A percentile compares a stretch with the other conserved stretches of the same genome.
Evolutionary conservation across 2,888 invertebrate species (phyloP).

Genomic region (Itoplectis maculator): DNA sequence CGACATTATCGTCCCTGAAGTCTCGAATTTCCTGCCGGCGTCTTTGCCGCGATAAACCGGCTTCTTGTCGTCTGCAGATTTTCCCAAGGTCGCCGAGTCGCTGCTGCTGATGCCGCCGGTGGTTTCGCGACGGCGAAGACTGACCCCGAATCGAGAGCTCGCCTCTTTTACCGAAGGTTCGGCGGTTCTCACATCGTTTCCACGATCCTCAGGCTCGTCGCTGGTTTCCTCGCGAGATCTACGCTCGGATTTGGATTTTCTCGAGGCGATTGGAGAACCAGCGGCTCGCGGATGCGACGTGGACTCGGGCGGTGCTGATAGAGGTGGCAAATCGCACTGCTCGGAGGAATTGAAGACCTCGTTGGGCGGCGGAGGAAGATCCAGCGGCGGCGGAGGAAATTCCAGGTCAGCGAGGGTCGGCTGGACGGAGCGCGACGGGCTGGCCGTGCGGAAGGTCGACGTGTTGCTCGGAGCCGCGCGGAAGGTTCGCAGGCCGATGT

Average conservation of each 20-base stretch:
- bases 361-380: constrained; percentile 89
- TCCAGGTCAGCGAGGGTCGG: constrained; percentile 93
- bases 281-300: constrained; percentile 69
- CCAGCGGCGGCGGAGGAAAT: constrained; percentile 94
- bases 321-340: constrained; percentile 73
- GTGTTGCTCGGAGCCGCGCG: constrained; percentile 77
- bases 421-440: constrained; percentile 90
- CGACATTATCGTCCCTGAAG: constrained; percentile 84
- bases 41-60: constrained; percentile 82
- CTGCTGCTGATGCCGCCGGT: constrained; percentile 83
- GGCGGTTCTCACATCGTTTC: constrained; percentile 87
- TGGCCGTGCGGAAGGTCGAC: constrained; percentile 86
- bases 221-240: constrained; percentile 68
- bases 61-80: constrained; percentile 84
- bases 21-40: constrained; percentile 82
- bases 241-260: constrained; percentile 77
- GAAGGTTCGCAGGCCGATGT: constrained; percentile 84
- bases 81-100: constrained; percentile 82
- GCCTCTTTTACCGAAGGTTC: constrained; percentile 91
- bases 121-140: constrained; percentile 88
- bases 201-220: constrained; percentile 82
- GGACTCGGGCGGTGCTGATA: constrained; percentile 55
- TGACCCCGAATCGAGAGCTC: constrained; percentile 90
- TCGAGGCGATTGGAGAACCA: constrained; percentile 76
- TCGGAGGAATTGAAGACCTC: constrained; percentile 73